Evolutionary conservation across 2,113 vertebrate genomes (phyloP).

Genomic region (Corythornis cristatus): DNA sequence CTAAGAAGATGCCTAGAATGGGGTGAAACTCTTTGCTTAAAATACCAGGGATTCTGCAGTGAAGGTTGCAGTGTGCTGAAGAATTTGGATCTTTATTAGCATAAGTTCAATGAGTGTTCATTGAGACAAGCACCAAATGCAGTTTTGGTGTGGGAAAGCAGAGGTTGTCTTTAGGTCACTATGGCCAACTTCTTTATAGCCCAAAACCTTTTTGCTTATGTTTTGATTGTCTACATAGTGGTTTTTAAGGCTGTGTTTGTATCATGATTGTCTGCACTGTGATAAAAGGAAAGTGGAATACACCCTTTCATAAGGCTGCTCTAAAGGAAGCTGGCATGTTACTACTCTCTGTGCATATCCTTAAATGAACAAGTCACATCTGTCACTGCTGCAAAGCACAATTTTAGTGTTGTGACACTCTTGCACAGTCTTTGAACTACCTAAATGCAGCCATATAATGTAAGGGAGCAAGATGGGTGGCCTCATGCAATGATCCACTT

Average conservation of each 20-base stretch:
- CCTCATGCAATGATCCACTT: not conserved
- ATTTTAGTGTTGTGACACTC: not conserved
- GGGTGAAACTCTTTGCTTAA: not conserved
- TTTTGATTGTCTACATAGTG: not conserved
- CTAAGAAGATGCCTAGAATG: not conserved
- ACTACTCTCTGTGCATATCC: not conserved
- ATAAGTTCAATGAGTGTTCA: not conserved
- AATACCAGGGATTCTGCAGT: not conserved
- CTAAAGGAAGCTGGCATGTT: not conserved
- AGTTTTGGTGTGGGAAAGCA: not conserved
- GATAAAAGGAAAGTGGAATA: not conserved
- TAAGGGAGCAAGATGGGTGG: not conserved
- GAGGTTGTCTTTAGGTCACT: not conserved
- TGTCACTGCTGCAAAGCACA: not conserved
- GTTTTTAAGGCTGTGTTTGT: not conserved
- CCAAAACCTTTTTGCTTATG: not conserved
- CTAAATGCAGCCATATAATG: not conserved
- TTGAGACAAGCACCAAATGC: not conserved
- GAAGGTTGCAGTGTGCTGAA: not conserved
- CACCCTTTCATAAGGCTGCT: not conserved
- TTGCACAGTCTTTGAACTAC: not conserved
- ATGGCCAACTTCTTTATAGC: not conserved
- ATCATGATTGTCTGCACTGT: not conserved
- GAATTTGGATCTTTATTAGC: not conserved
- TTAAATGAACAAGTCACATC: not conserved